These are phyloP conservation scores for Sarcophaga bullata DNA, from an alignment of 1,140 invertebrate genomes.

Conservation along the genomic window DNA sequence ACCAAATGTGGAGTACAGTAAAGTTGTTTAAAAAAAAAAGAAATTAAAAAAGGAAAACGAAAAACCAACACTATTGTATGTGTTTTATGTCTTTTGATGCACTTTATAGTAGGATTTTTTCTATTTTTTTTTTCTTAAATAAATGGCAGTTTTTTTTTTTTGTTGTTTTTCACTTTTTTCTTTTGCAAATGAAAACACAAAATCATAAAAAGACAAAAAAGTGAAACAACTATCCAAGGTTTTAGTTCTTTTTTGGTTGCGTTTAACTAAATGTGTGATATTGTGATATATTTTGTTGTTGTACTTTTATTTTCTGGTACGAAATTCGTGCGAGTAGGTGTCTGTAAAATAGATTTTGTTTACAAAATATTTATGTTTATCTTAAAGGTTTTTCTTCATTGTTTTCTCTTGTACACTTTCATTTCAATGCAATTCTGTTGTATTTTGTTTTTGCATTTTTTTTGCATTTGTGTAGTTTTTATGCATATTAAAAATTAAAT, in stretches of 20 bases:
- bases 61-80: background rate
- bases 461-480: background rate
- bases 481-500: background rate
- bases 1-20: conserved; percentile 8
- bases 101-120: background rate
- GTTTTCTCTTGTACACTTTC: background rate
- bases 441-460: too few species aligned
- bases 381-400: background rate
- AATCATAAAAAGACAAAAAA: background rate
- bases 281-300: background rate
- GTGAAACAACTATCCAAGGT: background rate
- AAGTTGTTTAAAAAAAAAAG: background rate
- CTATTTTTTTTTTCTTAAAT: background rate
- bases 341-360: conserved; percentile 22
- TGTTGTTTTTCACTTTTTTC: background rate
- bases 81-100: background rate
- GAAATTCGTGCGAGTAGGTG: background rate
- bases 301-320: background rate
- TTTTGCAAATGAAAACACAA: background rate
- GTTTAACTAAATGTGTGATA: background rate
- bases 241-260: background rate
- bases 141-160: background rate
- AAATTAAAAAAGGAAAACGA: background rate
- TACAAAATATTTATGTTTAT: conserved; percentile 25
- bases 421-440: background rate